Percentiles rank a stretch among this genome's conserved stretches.
Conservation (phyloP, 1,140 invertebrate species). For the Cotesia glomerata region DNA sequence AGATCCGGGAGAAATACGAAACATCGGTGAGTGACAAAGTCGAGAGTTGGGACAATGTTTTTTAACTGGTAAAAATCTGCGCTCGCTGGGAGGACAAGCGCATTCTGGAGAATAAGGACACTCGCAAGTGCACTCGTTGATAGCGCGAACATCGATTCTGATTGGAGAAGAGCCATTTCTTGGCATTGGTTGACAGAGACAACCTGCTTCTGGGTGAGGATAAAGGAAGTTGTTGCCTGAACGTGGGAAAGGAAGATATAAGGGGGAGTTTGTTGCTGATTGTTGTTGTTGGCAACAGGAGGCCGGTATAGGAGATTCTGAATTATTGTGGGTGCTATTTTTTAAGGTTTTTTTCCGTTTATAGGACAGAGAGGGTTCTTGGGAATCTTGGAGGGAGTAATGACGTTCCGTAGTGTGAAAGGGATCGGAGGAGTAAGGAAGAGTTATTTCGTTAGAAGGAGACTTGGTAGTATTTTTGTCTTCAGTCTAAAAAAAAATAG, state of each 20-base stretch:
- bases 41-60: constrained; percentile 28
- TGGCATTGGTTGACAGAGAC: constrained; percentile 43
- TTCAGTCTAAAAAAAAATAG: too few relatives aligned
- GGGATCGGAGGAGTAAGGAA: too few relatives aligned
- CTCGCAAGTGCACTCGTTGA: constrained; percentile 43
- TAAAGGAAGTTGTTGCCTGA: too few relatives aligned
- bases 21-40: not conserved
- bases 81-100: constrained; percentile 45
- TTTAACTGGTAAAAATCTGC: constrained; percentile 39
- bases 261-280: not conserved
- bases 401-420: too few relatives aligned
- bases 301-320: too few relatives aligned
- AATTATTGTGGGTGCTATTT: too few relatives aligned
- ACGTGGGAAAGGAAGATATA: not conserved
- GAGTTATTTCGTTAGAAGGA: too few relatives aligned
- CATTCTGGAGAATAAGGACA: constrained; percentile 44
- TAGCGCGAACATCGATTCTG: constrained; percentile 39
- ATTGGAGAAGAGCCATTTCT: constrained; percentile 46
- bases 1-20: constrained; percentile 17
- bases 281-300: too few relatives aligned
- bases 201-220: not conserved
- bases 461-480: too few relatives aligned
- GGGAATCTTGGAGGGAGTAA: too few relatives aligned
- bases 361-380: too few relatives aligned
- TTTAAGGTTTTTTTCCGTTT: too few relatives aligned